Evolutionary conservation across 2,113 vertebrate species (phyloP), one percentile per base, ranked within the genome.

Genomic region (Puma concolor): DNA sequence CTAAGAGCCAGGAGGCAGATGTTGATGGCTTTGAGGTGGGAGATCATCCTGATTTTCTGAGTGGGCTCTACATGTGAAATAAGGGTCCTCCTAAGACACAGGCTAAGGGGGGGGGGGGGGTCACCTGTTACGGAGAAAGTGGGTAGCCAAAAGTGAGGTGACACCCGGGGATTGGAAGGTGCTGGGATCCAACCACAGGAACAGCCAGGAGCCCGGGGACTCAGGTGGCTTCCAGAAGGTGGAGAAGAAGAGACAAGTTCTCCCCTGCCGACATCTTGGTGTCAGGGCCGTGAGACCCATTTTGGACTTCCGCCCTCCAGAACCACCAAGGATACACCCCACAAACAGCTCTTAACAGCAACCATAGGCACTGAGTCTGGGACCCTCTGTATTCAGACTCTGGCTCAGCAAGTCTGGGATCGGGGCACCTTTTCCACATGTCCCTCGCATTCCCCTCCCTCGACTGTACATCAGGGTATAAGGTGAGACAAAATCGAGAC

Each of bases 161-260:
- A 9, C 2, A 0, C 14, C 41, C 25, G 1, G 27, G 31, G 13
- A 17, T 16, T 4, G 4, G 27, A 31, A 48, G 15, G 16, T 3
- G 15, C 41, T 74, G 1, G 2, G 5, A 27, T 41, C 36, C 38
- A 41, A 27, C 3, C 36, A 23, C 38, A 27, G 6, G 38, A 74
- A 9, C 12, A 74, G 13, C 13, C 7, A 15, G 21, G 29, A 77
- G 44, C 8, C 8, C 4, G 16, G 27, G 44, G 2, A 50, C 25
- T 48, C 7, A 11, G 16, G 74, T 0, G 8, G 7, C 29, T 50
- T 77, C 44, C 27, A 6, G 72, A 76, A 48, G 72, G 3, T 2
- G 13, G 41, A 48, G 6, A 44, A 76, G 7, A 48, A 27, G 41
- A 16, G 4, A 29, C 13, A 16, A 25, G 44, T 8, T 31, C 25